These are phyloP conservation scores for Lasioglossum albipes DNA, from an alignment of 1,140 invertebrate species.

Conservation along the genomic window DNA sequence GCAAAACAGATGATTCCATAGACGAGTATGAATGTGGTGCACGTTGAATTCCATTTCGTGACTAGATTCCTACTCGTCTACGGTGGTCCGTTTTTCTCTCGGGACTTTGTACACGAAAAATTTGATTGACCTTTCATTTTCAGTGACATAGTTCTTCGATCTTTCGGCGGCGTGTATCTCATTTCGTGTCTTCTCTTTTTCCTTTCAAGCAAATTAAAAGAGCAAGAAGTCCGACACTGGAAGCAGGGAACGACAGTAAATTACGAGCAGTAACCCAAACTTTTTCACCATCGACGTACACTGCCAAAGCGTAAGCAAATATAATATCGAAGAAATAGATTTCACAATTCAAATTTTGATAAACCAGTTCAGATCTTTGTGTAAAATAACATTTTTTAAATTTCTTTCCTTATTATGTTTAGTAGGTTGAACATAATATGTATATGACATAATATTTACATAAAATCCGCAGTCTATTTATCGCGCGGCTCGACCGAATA, in stretches of 20 bases:
- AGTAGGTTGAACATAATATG: too few species aligned
- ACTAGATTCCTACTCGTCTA: constrained; percentile 94
- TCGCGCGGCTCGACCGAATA: not conserved
- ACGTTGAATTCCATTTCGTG: constrained; percentile 83
- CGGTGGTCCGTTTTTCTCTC: constrained; percentile 79
- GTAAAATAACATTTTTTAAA: too few species aligned
- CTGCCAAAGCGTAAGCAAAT: constrained; percentile 52
- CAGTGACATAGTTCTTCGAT: not conserved
- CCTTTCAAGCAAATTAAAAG: constrained; percentile 54
- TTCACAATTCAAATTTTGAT: too few species aligned
- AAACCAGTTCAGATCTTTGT: too few species aligned
- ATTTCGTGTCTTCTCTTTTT: constrained; percentile 26
- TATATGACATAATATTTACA: too few species aligned
- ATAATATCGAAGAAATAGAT: too few species aligned
- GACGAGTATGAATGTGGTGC: constrained; percentile 90
- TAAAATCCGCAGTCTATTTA: too few species aligned
- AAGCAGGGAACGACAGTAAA: constrained; percentile 38
- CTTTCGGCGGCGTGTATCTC: not conserved
- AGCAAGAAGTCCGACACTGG: constrained; percentile 45
- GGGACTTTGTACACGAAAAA: not conserved
- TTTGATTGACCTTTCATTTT: not conserved
- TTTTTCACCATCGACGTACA: constrained; percentile 42
- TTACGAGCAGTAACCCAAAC: constrained; percentile 30
- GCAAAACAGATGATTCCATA: constrained; percentile 81
- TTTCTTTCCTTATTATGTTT: too few species aligned